Evolutionary conservation across 2,113 vertebrate species (phyloP).

Genomic region (Clinocottus analis): DNA sequence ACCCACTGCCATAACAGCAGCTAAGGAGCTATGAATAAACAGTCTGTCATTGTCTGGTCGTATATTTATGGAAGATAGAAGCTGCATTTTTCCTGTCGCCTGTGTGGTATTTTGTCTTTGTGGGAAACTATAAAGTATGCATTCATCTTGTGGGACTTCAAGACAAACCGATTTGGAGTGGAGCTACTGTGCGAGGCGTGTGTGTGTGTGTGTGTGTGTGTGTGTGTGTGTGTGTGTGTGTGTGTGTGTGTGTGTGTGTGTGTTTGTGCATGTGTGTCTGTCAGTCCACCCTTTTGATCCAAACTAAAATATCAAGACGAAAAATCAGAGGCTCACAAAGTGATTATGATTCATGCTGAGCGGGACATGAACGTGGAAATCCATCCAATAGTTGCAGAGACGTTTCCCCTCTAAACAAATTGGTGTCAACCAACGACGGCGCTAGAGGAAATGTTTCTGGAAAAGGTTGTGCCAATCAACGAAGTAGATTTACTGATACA

Average conservation of each 20-base stretch:
- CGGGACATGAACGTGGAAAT: not conserved
- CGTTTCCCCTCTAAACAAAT: too few relatives aligned
- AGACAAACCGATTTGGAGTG: constrained; percentile 47
- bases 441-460: not conserved
- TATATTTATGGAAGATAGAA: constrained; percentile 74
- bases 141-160: constrained; percentile 63
- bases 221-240: constrained; percentile 34
- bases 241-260: constrained; percentile 30
- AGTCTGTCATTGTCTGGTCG: constrained; percentile 65
- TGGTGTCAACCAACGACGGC: not conserved
- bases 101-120: constrained; percentile 60
- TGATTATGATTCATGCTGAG: not conserved
- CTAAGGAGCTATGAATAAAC: constrained; percentile 72
- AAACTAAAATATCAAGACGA: not conserved
- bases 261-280: constrained; percentile 33
- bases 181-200: constrained; percentile 41
- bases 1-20: constrained; percentile 60
- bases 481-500: not conserved
- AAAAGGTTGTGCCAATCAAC: not conserved
- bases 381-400: too few relatives aligned
- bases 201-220: constrained; percentile 31
- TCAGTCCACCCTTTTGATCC: not conserved
- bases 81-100: constrained; percentile 52
- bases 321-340: not conserved
- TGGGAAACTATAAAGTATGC: constrained; percentile 80